Base-by-base conservation (phyloP, 2,888 invertebrate species). In the Orthosia cruda region DNA sequence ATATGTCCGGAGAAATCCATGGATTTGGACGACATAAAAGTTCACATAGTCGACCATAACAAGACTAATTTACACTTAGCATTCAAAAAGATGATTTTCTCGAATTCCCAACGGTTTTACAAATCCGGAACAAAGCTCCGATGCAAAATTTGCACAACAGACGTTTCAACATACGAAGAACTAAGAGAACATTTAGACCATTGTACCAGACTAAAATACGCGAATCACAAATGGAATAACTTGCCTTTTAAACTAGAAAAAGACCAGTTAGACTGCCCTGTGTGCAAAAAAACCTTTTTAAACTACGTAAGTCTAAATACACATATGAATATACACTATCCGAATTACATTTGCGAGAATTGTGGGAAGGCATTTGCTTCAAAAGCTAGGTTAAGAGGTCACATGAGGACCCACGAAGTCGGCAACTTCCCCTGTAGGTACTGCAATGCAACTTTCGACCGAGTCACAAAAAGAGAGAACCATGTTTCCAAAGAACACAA, bases 321-420 rank as follows among this genome's bases (percentile, higher is more conserved):
- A 0, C 97, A 97, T 74, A 97, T 97, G 95, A 97, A 97, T 50
- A 88, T 95, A 0, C 97, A 97, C 16, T 97, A 96, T 52, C 96
- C 96, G 0, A 95, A 96, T 64, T 95, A 97, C 77, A 96, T 97
- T 0, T 97, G 97, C 71, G 95, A 96, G 71, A 96, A 92, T 80
- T 97, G 97, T 74, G 96, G 96, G 0, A 97, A 97, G 70, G 96
- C 96, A 0, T 97, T 97, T 74, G 97, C 97, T 1, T 97, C 97
- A 0, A 95, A 95, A 75, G 96, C 97, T 0, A 89, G 97, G 0
- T 79, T 97, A 0, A 79, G 96, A 16, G 97, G 97, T 0, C 97
- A 97, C 72, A 94, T 97, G 91, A 86, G 97, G 49, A 97, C 96
- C 0, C 97, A 97, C 66, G 97, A 97, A 74, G 93, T 96, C 2